Evolutionary conservation across 2,888 invertebrate species (phyloP).

Genomic region (Lobophora halterata): DNA sequence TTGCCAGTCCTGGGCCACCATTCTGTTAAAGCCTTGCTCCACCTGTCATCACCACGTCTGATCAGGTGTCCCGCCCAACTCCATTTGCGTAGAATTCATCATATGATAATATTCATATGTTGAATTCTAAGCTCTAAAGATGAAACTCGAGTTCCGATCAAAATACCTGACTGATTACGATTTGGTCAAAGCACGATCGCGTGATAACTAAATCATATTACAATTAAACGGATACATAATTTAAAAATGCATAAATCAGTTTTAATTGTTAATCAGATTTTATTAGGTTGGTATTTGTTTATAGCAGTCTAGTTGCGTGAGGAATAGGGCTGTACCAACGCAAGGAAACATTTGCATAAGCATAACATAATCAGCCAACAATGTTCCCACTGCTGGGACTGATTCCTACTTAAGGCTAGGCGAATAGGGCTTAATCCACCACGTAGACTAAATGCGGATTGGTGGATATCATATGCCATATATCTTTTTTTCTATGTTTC

Average conservation of each 20-base stretch:
- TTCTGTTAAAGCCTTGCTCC: no score
- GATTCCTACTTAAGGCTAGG: no score
- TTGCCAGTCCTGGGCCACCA: no score
- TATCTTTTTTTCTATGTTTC: no score
- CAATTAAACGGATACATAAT: conserved; percentile 44
- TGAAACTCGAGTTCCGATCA: conserved; percentile 7
- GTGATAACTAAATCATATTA: conserved; percentile 52
- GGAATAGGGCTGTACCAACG: conserved; percentile 12
- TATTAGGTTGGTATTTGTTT: conserved; percentile 63
- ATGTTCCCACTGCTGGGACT: no score
- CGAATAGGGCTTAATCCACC: no score
- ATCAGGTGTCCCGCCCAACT: no score
- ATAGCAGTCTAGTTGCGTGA: conserved; percentile 31
- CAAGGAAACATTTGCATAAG: not conserved
- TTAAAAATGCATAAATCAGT: conserved; percentile 59
- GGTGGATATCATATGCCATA: no score
- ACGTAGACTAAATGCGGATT: no score
- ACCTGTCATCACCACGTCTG: no score
- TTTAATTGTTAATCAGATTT: conserved; percentile 61
- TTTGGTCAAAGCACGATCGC: conserved; percentile 34
- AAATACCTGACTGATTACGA: conserved; percentile 16
- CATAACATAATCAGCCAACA: no score
- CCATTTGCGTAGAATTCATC: not conserved
- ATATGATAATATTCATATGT: not conserved
- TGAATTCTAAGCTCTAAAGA: no score